Evolutionary conservation across 2,888 invertebrate species (phyloP).

Genomic region (Ochropleura plecta): DNA sequence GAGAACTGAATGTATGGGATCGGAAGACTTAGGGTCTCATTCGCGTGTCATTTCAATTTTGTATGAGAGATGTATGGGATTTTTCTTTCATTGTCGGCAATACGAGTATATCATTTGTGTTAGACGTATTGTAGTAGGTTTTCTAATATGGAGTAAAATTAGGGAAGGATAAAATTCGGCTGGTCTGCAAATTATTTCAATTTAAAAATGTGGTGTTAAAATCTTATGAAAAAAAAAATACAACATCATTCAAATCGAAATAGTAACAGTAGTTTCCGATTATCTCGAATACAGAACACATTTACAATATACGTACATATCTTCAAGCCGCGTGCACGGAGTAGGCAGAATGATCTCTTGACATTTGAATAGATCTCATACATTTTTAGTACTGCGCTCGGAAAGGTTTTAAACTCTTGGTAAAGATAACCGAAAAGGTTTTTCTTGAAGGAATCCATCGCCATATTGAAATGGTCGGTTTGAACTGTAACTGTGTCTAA

Average conservation of each 20-base stretch:
- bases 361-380: constrained; percentile 61
- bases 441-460: constrained; percentile 61
- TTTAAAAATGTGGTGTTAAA: background rate
- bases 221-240: constrained; percentile 25
- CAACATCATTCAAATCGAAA: constrained; percentile 1
- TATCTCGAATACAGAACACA: constrained; percentile 46
- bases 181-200: background rate
- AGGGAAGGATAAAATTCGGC: background rate
- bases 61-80: constrained; percentile 39
- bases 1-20: constrained; percentile 55
- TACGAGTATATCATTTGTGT: constrained; percentile 21
- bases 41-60: constrained; percentile 27
- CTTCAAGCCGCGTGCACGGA: constrained; percentile 3
- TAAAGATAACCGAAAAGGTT: constrained; percentile 57
- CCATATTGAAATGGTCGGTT: constrained; percentile 47
- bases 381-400: constrained; percentile 62
- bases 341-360: constrained; percentile 47
- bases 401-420: constrained; percentile 61
- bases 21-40: constrained; percentile 19
- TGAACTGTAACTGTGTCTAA: constrained; percentile 51
- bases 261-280: constrained; percentile 19
- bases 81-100: constrained; percentile 17
- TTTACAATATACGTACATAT: constrained; percentile 56
- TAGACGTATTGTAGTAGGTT: constrained; percentile 14
- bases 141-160: constrained; percentile 5